phyloP scores from a whole-genome alignment of 1,140 invertebrate genomes.

The Dendrolimus punctatus region DNA sequence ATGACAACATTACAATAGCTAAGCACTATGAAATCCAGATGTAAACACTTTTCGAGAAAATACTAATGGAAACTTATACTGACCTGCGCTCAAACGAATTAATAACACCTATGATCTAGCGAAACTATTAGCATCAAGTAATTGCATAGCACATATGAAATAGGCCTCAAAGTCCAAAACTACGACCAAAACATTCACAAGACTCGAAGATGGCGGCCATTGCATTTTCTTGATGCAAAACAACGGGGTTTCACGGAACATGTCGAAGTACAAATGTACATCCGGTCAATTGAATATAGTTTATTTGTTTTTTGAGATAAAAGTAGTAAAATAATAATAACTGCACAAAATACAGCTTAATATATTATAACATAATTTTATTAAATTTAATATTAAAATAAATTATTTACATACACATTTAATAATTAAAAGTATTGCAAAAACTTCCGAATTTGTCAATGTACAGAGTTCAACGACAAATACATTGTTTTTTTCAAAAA shows the following conservation, averaged over 20 bases:
- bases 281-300: constrained; percentile 61
- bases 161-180: constrained; percentile 63
- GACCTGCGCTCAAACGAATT: constrained; percentile 48
- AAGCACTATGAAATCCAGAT: constrained; percentile 64
- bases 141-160: constrained; percentile 64
- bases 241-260: constrained; percentile 69
- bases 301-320: neutral
- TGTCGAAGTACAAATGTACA: constrained; percentile 45
- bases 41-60: constrained; percentile 69
- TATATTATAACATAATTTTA: neutral
- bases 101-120: constrained; percentile 48
- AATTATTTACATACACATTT: neutral
- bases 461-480: neutral
- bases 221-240: constrained; percentile 72
- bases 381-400: neutral
- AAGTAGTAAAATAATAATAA: neutral
- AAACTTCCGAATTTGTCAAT: constrained; percentile 7
- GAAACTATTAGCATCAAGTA: constrained; percentile 57
- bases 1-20: constrained; percentile 56
- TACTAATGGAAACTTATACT: constrained; percentile 41
- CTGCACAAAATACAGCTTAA: neutral
- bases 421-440: constrained; percentile 3
- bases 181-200: constrained; percentile 72
- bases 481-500: constrained; percentile 3
- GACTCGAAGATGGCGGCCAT: constrained; percentile 72